These are phyloP conservation scores for western clawed frog (Xenopus tropicalis) DNA, from an alignment of 2,113 vertebrate species.

Conservation along the genomic window UCB_Xtro_10.0 CM004450.2:93877501-93878000, in stretches of 20 bases:
- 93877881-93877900: conserved; percentile 10
- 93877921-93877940: no score
- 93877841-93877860: conserved; percentile 17
- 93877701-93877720: conserved; percentile 20
- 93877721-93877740: conserved; percentile 13
- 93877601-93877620: conserved; percentile 43
- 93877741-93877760: conserved; percentile 6
- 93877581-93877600: conserved; percentile 30
- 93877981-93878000: no score
- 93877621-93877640: conserved; percentile 30
- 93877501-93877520: no score
- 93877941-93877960: no score
- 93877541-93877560: background rate
- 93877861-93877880: conserved; percentile 40
- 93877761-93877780: background rate
- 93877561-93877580: conserved; percentile 5
- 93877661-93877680: conserved; percentile 35
- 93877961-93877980: no score
- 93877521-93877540: background rate
- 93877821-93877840: background rate
- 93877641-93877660: background rate
- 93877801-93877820: background rate
- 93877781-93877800: background rate
- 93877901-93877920: background rate
- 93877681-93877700: background rate